Evolutionary conservation across 2,888 invertebrate genomes (phyloP), one percentile per base, ranked within the genome.

Genomic region (Aphidoletes aphidimyza): DNA sequence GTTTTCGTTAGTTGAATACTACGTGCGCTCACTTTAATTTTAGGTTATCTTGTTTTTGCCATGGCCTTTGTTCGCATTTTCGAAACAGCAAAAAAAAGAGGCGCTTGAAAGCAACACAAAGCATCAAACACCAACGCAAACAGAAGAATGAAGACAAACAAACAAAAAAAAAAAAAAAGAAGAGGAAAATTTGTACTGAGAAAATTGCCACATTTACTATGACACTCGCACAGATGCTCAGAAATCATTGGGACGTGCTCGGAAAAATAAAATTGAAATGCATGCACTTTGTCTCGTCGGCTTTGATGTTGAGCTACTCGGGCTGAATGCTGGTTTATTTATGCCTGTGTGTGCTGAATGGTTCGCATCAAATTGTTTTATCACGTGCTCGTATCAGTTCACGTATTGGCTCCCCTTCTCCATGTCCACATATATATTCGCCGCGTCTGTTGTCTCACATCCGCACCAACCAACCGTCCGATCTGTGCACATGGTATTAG

Each of bases 161-260:
- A 5, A 69, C 34, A 2, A 39, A 39, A 11, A 39, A 3, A 17
- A 17, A 14, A 1, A 30, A n/a, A 36, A 30, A 36, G 8, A 36
- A 30, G 34, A 69, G 54, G 6, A 30, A 69, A 69, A 81, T 81
- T 37, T 81, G 81, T 81, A 30, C 69, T 69, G 37, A 39, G 81
- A 81, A 36, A 81, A 81, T 81, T 37, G 81, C 81, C 81, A 81
- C 81, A 37, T 81, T 81, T 22, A 81, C 81, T n/a, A 81, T 81
- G 81, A 81, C 81, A 37, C 22, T 37, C 81, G n/a, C n/a, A 81
- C 81, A 81, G 81, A 81, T 81, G 81, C 81, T 81, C 81, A 81
- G 81, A 81, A 81, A 81, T 81, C 81, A 81, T 81, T 81, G 81
- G 37, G 19, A 81, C 81, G 81, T 81, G 81, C 81, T 81, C 81